Evolutionary conservation across 2,888 invertebrate genomes (phyloP).

Genomic region (Pherbina coryleti): DNA sequence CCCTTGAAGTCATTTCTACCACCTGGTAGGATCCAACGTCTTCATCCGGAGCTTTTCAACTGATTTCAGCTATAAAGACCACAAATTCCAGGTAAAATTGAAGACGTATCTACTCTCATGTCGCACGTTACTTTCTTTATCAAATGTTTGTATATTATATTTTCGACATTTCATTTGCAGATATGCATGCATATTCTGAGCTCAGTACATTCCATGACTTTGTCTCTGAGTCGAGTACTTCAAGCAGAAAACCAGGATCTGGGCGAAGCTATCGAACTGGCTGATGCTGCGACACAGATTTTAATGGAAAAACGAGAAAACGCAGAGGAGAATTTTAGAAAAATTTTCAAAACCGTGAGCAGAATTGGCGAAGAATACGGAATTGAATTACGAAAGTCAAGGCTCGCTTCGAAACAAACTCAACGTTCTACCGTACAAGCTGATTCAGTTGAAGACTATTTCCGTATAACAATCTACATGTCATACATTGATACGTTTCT

Average conservation of each 20-base stretch:
- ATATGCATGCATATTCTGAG: constrained; percentile 13
- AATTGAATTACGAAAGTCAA: not conserved
- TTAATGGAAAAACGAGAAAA: constrained; percentile 21
- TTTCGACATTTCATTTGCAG: not conserved
- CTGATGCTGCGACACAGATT: constrained; percentile 5
- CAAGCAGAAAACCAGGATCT: constrained; percentile 20
- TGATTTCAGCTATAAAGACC: not conserved
- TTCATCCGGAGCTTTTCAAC: constrained; percentile 23
- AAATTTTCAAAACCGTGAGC: not conserved
- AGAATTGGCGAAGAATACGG: no score
- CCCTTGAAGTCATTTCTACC: not conserved
- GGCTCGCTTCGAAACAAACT: not conserved
- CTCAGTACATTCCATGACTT: constrained; percentile 12
- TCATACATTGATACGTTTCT: not conserved
- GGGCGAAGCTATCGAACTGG: constrained; percentile 23
- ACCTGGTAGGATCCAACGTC: not conserved
- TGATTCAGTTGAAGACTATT: not conserved
- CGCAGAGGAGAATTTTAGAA: not conserved
- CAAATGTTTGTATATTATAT: no score
- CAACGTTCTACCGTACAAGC: not conserved
- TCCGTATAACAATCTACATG: not conserved
- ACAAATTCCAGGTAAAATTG: not conserved
- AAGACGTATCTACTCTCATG: not conserved
- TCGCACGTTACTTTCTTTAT: not conserved
- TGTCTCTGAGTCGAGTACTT: constrained; percentile 28